Evolutionary conservation across 1,140 invertebrate genomes (phyloP), one percentile per base, ranked within the genome.

Genomic region (Caenorhabditis latens): DNA sequence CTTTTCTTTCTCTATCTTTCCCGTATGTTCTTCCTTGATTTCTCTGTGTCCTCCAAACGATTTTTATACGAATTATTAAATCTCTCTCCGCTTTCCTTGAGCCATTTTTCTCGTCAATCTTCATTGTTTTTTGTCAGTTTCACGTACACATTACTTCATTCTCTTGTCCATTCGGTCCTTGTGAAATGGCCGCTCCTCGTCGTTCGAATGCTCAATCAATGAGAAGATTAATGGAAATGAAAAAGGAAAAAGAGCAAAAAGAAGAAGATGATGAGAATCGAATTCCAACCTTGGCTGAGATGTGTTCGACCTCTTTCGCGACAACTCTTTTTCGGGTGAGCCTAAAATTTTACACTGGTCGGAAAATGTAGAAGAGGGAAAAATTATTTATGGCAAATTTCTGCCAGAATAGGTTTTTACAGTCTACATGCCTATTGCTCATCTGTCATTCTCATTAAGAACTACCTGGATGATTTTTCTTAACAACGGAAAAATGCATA

Each of bases 161-260:
- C 57, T 16, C 8, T 16, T 83, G 50, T 83, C 32, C 48, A 55
- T 58, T 24, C 48, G 50, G 50, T 21, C 48, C 7, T 43, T 63
- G 58, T 21, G 6, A 48, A 57, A 84, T 84, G 83, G 83, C 46
- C 21, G 46, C 50, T 79, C 46, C 46, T n/a, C 40, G 71, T 13
- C 71, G n/a, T 48, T 53, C 71, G n/a, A 79, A 79, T 79, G 40
- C 53, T 79, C 71, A 79, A 79, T 79, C 71, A 50, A 79, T 79
- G 71, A 48, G 71, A 50, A 79, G 19, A 50, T 24, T 79, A 50
- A 19, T 79, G 46, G 71, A 79, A 50, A 24, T n/a, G 11, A 79
- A 79, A 79, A 50, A n/a, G n/a, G 71, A 79, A 50, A 50, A 79
- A 21, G 21, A n/a, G 32, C 7, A 67, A 50, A n/a, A 79, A 79